Conservation (phyloP, 2,888 invertebrate species). For the Autographa pulchrina region DNA sequence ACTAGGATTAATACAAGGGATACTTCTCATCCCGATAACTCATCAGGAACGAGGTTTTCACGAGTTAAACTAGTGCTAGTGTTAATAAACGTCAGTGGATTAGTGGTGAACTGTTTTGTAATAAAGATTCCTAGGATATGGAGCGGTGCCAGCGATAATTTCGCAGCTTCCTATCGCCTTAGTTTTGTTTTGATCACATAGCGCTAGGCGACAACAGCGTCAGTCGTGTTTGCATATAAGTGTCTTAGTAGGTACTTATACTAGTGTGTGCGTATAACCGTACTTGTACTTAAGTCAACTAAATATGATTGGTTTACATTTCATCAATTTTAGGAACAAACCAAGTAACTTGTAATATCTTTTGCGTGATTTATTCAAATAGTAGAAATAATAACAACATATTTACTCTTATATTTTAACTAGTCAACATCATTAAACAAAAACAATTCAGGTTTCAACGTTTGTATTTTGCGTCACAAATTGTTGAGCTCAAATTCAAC, state of each 20-base stretch:
- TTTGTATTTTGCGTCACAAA: not conserved
- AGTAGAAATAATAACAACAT: too few relatives aligned
- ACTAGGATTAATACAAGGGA: not conserved
- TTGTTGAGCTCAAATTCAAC: too few relatives aligned
- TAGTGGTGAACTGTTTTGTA: constrained; percentile 31
- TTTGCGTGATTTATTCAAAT: too few relatives aligned
- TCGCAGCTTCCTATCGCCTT: constrained; percentile 51
- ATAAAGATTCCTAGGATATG: constrained; percentile 52
- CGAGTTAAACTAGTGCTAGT: not conserved
- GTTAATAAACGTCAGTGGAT: constrained; percentile 24
- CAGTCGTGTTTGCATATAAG: constrained; percentile 29
- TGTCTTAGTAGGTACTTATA: not conserved
- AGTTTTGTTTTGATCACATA: constrained; percentile 60
- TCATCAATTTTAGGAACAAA: too few relatives aligned
- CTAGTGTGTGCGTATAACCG: too few relatives aligned
- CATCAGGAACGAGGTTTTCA: not conserved
- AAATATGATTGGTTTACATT: too few relatives aligned
- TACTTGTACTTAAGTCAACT: too few relatives aligned
- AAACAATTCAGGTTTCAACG: too few relatives aligned
- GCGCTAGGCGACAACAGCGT: constrained; percentile 29
- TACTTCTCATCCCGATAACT: not conserved
- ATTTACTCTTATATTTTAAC: too few relatives aligned
- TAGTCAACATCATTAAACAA: too few relatives aligned
- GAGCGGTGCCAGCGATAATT: constrained; percentile 58
- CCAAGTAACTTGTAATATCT: too few relatives aligned